Evolutionary conservation across 2,888 invertebrate genomes (phyloP).

Genomic region (Epiblema foenella): DNA sequence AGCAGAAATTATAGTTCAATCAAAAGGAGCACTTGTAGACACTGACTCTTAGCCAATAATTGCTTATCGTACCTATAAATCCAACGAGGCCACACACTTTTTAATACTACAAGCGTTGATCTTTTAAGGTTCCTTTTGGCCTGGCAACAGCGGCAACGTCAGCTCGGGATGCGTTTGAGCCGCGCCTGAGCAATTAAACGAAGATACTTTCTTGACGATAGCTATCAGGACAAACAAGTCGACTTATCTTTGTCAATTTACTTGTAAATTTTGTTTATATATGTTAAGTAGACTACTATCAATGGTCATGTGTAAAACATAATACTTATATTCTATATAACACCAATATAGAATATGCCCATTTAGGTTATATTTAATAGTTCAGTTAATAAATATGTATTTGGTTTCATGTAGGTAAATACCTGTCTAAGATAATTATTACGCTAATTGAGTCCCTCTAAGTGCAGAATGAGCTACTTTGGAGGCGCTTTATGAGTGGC

Average conservation of each 20-base stretch:
- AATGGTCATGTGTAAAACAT: not conserved
- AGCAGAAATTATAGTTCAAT: conserved; percentile 4
- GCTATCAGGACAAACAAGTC: conserved; percentile 27
- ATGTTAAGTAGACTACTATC: not conserved
- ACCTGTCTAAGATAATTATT: too few species aligned
- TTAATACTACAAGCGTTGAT: not conserved
- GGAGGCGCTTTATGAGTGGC: too few species aligned
- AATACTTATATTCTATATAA: not conserved
- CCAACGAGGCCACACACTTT: not conserved
- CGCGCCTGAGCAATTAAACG: conserved; percentile 15
- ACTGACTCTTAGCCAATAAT: not conserved
- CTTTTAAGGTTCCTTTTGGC: conserved; percentile 3
- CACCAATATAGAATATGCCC: not conserved
- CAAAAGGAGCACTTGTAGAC: not conserved
- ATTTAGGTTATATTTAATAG: too few species aligned
- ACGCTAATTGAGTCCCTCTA: too few species aligned
- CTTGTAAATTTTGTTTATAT: not conserved
- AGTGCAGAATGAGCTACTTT: too few species aligned
- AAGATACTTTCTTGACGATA: conserved; percentile 3
- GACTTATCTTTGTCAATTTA: conserved; percentile 24
- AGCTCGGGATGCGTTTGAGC: conserved; percentile 25
- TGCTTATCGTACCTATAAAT: not conserved
- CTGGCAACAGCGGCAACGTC: conserved; percentile 4
- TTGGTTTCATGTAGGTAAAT: too few species aligned
- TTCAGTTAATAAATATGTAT: too few species aligned